phyloP scores from a whole-genome alignment of 2,113 vertebrate genomes.

The Triplophysa tibetana region DNA sequence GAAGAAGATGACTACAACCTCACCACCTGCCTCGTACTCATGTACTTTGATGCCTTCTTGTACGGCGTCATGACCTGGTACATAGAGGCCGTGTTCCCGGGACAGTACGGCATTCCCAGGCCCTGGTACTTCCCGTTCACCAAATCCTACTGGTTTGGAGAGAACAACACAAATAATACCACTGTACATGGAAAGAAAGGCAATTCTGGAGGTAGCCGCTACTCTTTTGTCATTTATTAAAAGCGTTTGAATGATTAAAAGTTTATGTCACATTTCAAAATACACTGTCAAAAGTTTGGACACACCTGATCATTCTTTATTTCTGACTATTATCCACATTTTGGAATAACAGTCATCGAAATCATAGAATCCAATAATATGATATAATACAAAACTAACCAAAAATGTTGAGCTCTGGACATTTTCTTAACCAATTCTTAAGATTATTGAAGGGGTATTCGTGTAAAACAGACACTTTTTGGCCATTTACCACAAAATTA shows the following conservation, averaged over 20 bases:
- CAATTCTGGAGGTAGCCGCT: constrained; percentile 77
- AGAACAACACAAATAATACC: constrained; percentile 70
- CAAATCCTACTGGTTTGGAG: constrained; percentile 93
- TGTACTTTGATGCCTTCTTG: constrained; percentile 89
- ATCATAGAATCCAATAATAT: too few relatives aligned
- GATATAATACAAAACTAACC: too few relatives aligned
- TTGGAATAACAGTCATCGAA: too few relatives aligned
- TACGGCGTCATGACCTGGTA: constrained; percentile 98
- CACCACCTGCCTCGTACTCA: constrained; percentile 82
- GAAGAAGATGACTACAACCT: constrained; percentile 90
- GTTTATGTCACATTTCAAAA: too few relatives aligned
- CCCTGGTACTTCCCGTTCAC: constrained; percentile 94
- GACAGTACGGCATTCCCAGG: constrained; percentile 94
- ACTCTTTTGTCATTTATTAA: background rate
- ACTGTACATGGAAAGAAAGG: constrained; percentile 68
- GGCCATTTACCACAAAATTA: too few relatives aligned
- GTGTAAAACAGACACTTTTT: background rate
- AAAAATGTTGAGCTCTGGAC: too few relatives aligned
- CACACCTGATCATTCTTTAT: too few relatives aligned
- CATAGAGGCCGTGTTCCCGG: constrained; percentile 94
- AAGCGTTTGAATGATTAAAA: too few relatives aligned
- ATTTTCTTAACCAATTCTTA: too few relatives aligned
- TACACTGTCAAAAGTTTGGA: too few relatives aligned
- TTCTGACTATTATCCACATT: too few relatives aligned
- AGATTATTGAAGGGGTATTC: too few relatives aligned